Evolutionary conservation across 1,140 invertebrate genomes (phyloP).

Genomic region (Elymnias hypermnestra): DNA sequence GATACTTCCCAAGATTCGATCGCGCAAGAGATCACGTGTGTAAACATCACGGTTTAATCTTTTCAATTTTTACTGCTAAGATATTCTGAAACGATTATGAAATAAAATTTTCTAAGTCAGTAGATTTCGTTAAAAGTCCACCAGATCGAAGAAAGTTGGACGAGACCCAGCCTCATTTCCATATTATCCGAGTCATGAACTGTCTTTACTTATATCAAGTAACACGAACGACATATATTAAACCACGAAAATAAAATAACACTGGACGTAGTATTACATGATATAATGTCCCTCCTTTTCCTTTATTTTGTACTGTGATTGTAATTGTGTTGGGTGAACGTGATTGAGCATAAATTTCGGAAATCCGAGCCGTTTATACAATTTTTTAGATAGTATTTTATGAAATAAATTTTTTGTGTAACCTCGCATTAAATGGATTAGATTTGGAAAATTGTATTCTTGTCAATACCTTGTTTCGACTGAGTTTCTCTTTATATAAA

Average conservation of each 20-base stretch:
- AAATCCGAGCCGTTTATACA: slow-evolving; percentile 10
- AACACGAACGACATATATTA: neutral
- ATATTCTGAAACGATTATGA: slow-evolving; percentile 7
- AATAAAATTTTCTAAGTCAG: slow-evolving; percentile 16
- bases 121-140: slow-evolving; percentile 31
- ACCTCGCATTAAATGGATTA: no score
- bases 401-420: neutral
- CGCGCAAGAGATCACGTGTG: no score
- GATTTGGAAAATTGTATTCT: no score
- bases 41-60: no score
- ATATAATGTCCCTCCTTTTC: slow-evolving; percentile 3
- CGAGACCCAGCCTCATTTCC: slow-evolving; percentile 35
- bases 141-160: slow-evolving; percentile 34
- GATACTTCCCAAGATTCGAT: no score
- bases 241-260: neutral
- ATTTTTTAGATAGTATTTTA: neutral
- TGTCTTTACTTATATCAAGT: slow-evolving; percentile 11
- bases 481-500: no score
- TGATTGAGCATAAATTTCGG: slow-evolving; percentile 37
- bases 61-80: no score
- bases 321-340: slow-evolving; percentile 20
- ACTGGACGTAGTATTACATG: neutral
- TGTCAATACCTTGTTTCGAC: no score
- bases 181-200: slow-evolving; percentile 40
- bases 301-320: slow-evolving; percentile 15